phyloP scores from a whole-genome alignment of 2,797 vertebrate genomes.

The Nothura maculosa region DNA sequence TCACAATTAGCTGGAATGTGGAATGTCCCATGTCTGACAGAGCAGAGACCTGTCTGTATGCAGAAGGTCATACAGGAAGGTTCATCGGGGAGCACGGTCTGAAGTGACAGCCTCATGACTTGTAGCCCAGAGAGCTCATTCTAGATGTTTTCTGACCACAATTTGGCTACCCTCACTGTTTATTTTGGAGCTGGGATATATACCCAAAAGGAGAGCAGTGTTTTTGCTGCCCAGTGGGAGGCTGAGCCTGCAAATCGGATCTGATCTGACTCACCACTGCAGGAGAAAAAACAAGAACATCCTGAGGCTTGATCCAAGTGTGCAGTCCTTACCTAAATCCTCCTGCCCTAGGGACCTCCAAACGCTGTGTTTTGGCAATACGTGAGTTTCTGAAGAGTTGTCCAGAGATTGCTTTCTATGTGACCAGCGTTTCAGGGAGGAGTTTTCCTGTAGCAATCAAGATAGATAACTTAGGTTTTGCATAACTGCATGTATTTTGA shows the following conservation, averaged over 20 bases:
- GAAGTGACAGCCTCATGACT: conserved; percentile 65
- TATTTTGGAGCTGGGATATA: conserved; percentile 64
- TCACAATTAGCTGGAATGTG: conserved; percentile 56
- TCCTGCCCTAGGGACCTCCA: conserved; percentile 32
- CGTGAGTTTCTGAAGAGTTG: background rate
- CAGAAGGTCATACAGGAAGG: conserved; percentile 64
- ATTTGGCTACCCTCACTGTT: conserved; percentile 57
- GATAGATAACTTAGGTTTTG: background rate
- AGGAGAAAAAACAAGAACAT: conserved; percentile 73
- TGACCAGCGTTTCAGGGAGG: background rate
- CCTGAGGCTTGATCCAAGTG: conserved; percentile 51
- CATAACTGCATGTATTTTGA: background rate
- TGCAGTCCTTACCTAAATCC: conserved; percentile 64
- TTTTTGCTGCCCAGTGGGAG: conserved; percentile 61
- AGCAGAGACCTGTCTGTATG: conserved; percentile 63
- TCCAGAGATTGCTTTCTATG: conserved; percentile 18
- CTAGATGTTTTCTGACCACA: conserved; percentile 54
- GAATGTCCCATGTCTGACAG: conserved; percentile 50
- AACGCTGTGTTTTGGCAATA: conserved; percentile 5
- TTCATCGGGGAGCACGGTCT: conserved; percentile 68
- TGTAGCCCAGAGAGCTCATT: conserved; percentile 53
- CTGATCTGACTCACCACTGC: conserved; percentile 70
- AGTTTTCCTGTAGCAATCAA: background rate
- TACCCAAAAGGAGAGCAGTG: conserved; percentile 51
- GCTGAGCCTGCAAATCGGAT: conserved; percentile 50